These are phyloP conservation scores for Mechanitis mazaeus DNA, from an alignment of 2,888 invertebrate genomes.

Conservation along the genomic window DNA sequence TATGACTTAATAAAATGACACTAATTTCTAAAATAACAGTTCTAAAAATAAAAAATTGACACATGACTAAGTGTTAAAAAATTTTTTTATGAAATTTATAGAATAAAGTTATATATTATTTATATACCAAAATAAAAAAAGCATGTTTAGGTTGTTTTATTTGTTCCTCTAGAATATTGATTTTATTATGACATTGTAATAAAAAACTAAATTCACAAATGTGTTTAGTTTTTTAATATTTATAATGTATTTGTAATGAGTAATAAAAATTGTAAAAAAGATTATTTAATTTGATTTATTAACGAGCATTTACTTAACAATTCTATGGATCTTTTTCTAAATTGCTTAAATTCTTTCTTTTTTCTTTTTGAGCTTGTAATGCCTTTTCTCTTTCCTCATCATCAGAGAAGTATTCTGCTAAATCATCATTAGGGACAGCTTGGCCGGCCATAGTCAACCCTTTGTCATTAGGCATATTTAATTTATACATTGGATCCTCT, in stretches of 20 bases:
- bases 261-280: constrained; percentile 14
- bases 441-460: constrained; percentile 56
- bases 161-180: no score
- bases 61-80: no score
- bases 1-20: no score
- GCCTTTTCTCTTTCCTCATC: constrained; percentile 70
- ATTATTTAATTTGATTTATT: constrained; percentile 39
- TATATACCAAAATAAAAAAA: no score
- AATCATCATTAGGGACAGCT: constrained; percentile 45
- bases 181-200: no score
- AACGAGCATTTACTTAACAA: constrained; percentile 45
- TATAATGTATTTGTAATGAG: constrained; percentile 10
- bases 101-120: no score
- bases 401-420: constrained; percentile 72
- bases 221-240: no score
- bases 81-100: no score
- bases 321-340: constrained; percentile 59
- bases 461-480: constrained; percentile 53
- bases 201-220: no score
- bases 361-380: constrained; percentile 53
- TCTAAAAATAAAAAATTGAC: no score
- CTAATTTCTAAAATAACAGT: no score
- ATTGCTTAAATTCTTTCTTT: constrained; percentile 49
- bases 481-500: constrained; percentile 55
- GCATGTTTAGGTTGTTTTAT: no score